A percentile compares a stretch with the other conserved stretches of the same genome.
Evolutionary conservation across 2,797 vertebrate genomes (phyloP).

Genomic region (Sebastes taczanowskii): DNA sequence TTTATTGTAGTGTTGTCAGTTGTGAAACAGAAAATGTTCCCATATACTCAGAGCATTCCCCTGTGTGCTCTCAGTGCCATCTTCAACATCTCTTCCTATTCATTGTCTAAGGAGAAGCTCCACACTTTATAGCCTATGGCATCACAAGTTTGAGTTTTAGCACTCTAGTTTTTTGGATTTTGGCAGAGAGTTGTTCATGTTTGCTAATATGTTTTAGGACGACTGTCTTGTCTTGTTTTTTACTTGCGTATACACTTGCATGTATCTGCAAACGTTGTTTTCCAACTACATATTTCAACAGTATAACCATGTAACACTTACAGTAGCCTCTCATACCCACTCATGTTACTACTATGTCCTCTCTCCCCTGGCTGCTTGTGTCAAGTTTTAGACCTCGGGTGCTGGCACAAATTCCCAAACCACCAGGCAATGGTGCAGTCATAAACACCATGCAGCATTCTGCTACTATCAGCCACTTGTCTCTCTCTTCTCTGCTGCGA

Average conservation of each 20-base stretch:
- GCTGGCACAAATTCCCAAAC: background rate
- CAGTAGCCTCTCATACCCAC: background rate
- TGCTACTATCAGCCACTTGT: conserved; percentile 12
- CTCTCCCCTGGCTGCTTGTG: conserved; percentile 9
- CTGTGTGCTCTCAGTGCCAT: no score
- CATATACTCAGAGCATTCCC: no score
- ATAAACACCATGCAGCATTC: background rate
- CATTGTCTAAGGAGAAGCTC: background rate
- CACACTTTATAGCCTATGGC: background rate
- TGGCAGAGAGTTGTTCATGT: background rate
- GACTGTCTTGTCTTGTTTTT: background rate
- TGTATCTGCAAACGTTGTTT: background rate
- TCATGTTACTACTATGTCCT: background rate
- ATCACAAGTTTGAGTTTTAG: background rate
- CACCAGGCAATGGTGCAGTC: background rate
- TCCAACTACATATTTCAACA: background rate
- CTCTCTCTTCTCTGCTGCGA: background rate
- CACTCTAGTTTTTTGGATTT: background rate
- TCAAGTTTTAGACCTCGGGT: conserved; percentile 22
- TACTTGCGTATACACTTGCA: background rate
- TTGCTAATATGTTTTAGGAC: background rate
- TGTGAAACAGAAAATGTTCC: no score
- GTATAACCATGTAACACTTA: background rate
- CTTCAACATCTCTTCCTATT: background rate
- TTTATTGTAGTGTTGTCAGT: no score